These are phyloP conservation scores for Orgyia antiqua DNA, from an alignment of 2,888 invertebrate species.

Conservation along the genomic window DNA sequence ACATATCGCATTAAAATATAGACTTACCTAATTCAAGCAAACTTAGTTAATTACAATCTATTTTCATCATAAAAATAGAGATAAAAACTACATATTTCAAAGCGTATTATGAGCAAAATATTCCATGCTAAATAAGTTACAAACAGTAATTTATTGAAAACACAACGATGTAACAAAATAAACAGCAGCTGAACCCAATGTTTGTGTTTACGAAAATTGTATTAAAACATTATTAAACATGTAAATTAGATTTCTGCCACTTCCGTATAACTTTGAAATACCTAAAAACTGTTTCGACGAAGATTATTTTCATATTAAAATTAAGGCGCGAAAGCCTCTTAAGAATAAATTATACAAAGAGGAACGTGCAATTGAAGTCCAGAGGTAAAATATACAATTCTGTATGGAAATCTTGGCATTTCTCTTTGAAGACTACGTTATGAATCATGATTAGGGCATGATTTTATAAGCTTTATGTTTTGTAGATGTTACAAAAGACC, in stretches of 20 bases:
- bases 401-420: too few relatives aligned
- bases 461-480: too few relatives aligned
- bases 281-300: background rate
- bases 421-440: too few relatives aligned
- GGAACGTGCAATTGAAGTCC: background rate
- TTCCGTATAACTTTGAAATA: background rate
- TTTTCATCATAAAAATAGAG: too few relatives aligned
- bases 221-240: slow-evolving; percentile 1
- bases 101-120: background rate
- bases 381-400: background rate
- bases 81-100: too few relatives aligned
- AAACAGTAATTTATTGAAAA: background rate
- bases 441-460: too few relatives aligned
- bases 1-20: too few relatives aligned
- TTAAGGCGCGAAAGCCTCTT: background rate
- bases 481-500: too few relatives aligned
- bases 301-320: background rate
- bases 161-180: background rate
- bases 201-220: background rate
- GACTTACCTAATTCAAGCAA: too few relatives aligned
- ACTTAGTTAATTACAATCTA: too few relatives aligned
- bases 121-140: background rate
- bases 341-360: background rate
- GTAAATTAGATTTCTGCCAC: slow-evolving; percentile 24
- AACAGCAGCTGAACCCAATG: background rate